These are phyloP conservation scores for Sesia bembeciformis DNA, from an alignment of 2,888 invertebrate genomes.

Conservation along the genomic window DNA sequence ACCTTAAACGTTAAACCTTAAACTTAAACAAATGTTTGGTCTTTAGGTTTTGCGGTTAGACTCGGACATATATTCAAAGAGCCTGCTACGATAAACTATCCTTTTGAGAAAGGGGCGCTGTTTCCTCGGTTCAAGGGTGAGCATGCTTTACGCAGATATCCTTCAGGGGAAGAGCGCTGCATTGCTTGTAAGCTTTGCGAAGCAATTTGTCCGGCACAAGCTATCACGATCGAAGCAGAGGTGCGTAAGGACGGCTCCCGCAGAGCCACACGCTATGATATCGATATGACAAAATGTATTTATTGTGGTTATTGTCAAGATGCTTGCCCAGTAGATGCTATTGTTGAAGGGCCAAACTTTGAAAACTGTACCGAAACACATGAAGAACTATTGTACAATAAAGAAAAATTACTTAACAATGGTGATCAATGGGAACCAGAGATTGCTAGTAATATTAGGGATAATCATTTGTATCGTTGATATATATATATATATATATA, in stretches of 20 bases:
- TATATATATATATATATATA: too few relatives aligned
- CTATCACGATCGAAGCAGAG: conserved; percentile 99
- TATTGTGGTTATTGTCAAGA: conserved; percentile 99
- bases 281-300: conserved; percentile 98
- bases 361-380: conserved; percentile 98
- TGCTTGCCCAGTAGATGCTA: conserved; percentile 97
- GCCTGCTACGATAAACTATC: conserved; percentile 98
- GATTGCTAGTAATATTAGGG: conserved; percentile 90
- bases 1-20: too few relatives aligned
- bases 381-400: conserved; percentile 98
- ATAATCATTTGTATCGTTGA: conserved; percentile 54
- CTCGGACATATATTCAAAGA: conserved; percentile 82
- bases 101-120: conserved; percentile 98
- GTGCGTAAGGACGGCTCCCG: conserved; percentile 95
- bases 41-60: conserved; percentile 84
- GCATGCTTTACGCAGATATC: conserved; percentile 96
- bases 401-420: conserved; percentile 95
- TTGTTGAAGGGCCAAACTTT: conserved; percentile 99
- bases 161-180: conserved; percentile 98
- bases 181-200: conserved; percentile 99
- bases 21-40: too few relatives aligned
- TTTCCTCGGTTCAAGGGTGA: conserved; percentile 98
- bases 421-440: conserved; percentile 99
- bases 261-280: conserved; percentile 97
- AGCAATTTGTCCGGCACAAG: conserved; percentile 98